Evolutionary conservation across 2,888 invertebrate species (phyloP), one percentile per base, ranked within the genome.

Genomic region (Dolichopus griseipennis): DNA sequence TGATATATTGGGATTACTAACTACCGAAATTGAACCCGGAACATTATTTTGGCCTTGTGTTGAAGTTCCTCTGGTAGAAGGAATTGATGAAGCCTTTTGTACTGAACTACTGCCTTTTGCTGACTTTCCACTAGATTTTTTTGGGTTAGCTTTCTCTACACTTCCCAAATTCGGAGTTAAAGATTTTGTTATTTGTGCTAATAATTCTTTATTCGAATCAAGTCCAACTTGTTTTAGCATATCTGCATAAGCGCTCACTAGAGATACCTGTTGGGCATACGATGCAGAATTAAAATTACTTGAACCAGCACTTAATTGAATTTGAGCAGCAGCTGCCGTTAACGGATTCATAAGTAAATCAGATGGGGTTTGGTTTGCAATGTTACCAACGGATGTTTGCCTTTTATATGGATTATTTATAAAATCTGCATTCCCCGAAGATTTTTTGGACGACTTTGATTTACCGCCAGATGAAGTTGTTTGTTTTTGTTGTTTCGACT

Each of bases 191-290:
- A 73, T 68, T 72, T 73, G 73, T 10, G 72, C 68, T n/a, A 73
- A 68, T 37, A 72, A 66, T 18, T 72, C 65, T 27, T 66, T 68
- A 65, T 68, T 69, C 7, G 66, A 27, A 1, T 69, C 67, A 1
- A 70, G 61, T 9, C 72, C 72, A 68, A 73, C 71, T 61, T 20
- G 68, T 52, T 72, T 73, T 0, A 75, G 15, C 12, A 75, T 65
- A 10, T 74, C 75, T 8, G 74, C 74, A 66, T 75, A 75, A 34
- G 73, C 69, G 37, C 72, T 71, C 4, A 74, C 65, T 64, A 75
- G 68, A 22, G 70, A 68, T 4, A 72, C 72, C 64, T 74, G 74
- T 20, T 73, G 72, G 64, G 72, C 72, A 62, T 72, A 73, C 61
- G 72, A 72, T 9, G 73, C 71, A 64, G 73, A 66, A 67, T 72